phyloP scores from a whole-genome alignment of 2,113 vertebrate species.

The Nyctereutes procyonoides region DNA sequence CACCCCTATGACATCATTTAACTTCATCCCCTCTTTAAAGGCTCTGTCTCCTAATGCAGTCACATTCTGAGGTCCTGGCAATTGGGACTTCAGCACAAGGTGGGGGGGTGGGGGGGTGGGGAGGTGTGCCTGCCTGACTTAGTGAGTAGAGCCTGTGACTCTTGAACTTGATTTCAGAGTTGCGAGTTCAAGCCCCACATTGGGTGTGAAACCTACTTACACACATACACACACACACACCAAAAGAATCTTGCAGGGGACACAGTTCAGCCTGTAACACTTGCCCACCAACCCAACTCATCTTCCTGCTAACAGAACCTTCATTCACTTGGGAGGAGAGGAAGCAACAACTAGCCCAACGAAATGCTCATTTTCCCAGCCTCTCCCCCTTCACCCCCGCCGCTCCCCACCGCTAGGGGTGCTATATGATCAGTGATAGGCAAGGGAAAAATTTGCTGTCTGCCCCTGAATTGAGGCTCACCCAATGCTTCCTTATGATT shows the following conservation, averaged over 20 bases:
- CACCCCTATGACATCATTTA: background rate
- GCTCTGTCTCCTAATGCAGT: no score
- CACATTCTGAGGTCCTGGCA: background rate
- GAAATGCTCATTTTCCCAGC: background rate
- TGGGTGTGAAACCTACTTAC: background rate
- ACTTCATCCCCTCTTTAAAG: background rate
- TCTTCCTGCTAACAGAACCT: background rate
- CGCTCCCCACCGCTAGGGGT: background rate
- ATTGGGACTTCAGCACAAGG: background rate
- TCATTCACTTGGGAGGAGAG: background rate
- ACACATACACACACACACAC: no score
- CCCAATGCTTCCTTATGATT: no score
- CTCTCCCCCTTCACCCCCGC: background rate
- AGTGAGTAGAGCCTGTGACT: background rate
- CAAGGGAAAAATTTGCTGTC: background rate
- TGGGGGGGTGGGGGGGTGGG: no score
- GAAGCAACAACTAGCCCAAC: background rate
- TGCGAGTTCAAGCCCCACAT: background rate
- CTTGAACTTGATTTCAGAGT: background rate
- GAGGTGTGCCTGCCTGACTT: background rate
- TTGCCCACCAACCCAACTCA: background rate
- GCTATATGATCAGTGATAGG: background rate
- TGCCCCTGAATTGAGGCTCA: background rate
- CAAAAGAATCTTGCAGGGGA: no score
- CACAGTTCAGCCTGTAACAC: background rate